phyloP scores from a whole-genome alignment of 2,888 invertebrate genomes.

The Parasteatoda lunata region DNA sequence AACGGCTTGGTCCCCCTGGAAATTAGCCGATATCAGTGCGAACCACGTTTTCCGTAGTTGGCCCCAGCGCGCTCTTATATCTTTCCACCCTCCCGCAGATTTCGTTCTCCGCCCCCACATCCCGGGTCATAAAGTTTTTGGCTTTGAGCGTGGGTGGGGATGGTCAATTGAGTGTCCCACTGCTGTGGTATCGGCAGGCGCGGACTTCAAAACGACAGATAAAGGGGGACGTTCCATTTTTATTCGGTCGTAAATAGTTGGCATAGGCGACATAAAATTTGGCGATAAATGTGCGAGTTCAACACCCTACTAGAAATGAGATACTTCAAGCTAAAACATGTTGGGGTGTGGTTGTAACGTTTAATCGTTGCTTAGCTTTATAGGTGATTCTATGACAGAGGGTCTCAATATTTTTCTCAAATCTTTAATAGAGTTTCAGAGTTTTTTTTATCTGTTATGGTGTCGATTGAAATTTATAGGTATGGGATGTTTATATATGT shows the following conservation, averaged over 20 bases:
- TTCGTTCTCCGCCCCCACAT: slow-evolving; percentile 29
- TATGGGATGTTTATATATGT: too few relatives aligned
- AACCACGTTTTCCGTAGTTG: slow-evolving; percentile 62
- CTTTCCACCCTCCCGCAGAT: slow-evolving; percentile 31
- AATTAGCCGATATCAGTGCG: slow-evolving; percentile 67
- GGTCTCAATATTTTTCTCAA: too few relatives aligned
- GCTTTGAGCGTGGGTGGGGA: slow-evolving; percentile 4
- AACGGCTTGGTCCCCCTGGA: slow-evolving; percentile 49
- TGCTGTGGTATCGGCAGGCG: slow-evolving; percentile 43
- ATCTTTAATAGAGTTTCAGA: too few relatives aligned
- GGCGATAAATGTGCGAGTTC: slow-evolving; percentile 29
- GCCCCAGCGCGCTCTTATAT: slow-evolving; percentile 62
- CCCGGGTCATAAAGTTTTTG: slow-evolving; percentile 53
- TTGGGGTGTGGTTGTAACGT: not conserved
- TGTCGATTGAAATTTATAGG: too few relatives aligned
- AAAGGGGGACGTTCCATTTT: slow-evolving; percentile 50
- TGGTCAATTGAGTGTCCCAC: slow-evolving; percentile 62
- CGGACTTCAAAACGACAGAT: slow-evolving; percentile 63
- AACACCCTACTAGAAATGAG: slow-evolving; percentile 3
- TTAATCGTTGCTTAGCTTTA: too few relatives aligned
- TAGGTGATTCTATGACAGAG: too few relatives aligned
- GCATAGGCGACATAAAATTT: slow-evolving; percentile 53
- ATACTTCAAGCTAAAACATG: slow-evolving; percentile 17
- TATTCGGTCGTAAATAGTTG: slow-evolving; percentile 56
- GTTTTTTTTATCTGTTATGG: too few relatives aligned